Percentiles rank a stretch among this genome's conserved stretches.
Evolutionary conservation across 2,797 vertebrate species (phyloP).

Genomic region (Pagetopsis macropterus): DNA sequence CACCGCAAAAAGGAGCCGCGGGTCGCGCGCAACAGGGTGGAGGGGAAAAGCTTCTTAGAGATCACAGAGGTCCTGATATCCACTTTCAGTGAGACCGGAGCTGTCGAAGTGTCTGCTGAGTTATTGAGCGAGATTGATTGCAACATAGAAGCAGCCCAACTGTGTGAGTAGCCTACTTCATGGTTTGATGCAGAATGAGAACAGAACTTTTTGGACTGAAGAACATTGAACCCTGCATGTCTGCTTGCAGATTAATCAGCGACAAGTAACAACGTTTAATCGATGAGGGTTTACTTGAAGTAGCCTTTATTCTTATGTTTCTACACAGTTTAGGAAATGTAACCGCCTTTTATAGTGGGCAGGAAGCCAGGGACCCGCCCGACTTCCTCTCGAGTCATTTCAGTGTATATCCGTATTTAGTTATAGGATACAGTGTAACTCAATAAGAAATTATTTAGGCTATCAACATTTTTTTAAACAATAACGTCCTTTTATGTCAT

Average conservation of each 20-base stretch:
- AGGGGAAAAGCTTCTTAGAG: rapidly evolving
- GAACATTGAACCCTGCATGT: not conserved
- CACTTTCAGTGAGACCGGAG: not conserved
- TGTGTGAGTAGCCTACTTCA: not conserved
- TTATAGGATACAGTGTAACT: too few relatives aligned
- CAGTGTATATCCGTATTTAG: too few relatives aligned
- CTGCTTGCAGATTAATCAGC: rapidly evolving
- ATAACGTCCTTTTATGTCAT: too few relatives aligned
- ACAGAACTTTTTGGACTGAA: not conserved
- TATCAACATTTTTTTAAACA: too few relatives aligned
- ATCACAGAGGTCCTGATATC: conserved; percentile 10
- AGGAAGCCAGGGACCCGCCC: too few relatives aligned
- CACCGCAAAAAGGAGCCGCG: not conserved
- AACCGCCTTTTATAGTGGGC: too few relatives aligned
- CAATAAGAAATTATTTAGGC: too few relatives aligned
- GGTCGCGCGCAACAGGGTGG: not conserved
- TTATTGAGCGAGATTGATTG: not conserved
- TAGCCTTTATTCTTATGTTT: too few relatives aligned
- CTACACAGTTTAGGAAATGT: rapidly evolving
- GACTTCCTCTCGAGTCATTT: too few relatives aligned
- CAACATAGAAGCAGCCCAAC: rapidly evolving
- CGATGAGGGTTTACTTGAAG: not conserved
- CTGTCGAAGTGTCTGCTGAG: rapidly evolving
- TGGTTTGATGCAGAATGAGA: not conserved
- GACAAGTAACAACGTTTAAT: not conserved